Percentiles rank a stretch among this genome's conserved stretches.
phyloP scores from a whole-genome alignment of 2,888 invertebrate genomes.

The Cheilosia vernalis region DNA sequence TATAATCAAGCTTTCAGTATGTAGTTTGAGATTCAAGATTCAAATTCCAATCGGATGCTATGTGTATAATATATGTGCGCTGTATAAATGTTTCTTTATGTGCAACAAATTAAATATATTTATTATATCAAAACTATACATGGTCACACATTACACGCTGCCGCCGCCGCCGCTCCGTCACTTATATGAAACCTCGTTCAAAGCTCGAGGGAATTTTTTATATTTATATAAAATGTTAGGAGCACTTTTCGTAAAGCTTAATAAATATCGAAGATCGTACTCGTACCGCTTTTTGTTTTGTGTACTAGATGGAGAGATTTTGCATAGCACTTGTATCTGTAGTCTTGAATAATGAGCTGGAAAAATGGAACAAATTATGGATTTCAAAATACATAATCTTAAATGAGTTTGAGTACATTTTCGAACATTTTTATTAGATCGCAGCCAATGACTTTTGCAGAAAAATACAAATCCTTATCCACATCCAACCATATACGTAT shows the following conservation, averaged over 20 bases:
- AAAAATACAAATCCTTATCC: no score
- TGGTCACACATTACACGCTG: not conserved
- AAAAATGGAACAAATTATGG: no score
- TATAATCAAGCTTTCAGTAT: conserved; percentile 46
- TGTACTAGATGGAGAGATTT: not conserved
- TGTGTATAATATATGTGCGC: conserved; percentile 61
- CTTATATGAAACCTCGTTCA: no score
- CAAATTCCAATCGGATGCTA: conserved; percentile 35
- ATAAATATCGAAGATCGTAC: not conserved
- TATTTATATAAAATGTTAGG: not conserved
- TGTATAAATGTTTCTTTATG: conserved; percentile 30
- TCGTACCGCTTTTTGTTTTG: not conserved
- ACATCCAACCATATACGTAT: no score
- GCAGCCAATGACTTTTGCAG: no score
- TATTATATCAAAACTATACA: not conserved
- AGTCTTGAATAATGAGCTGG: no score
- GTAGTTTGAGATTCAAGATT: conserved; percentile 35
- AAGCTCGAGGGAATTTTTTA: not conserved
- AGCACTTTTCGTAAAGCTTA: conserved; percentile 9
- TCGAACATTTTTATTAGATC: no score
- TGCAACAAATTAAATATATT: not conserved
- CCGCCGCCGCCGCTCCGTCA: not conserved
- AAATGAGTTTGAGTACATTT: no score
- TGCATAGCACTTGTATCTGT: not conserved
- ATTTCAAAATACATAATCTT: no score